These are phyloP conservation scores for Beroe ovata DNA, from an alignment of 37 sponge, comb jelly and placozoan species.

Conservation along the genomic window DNA sequence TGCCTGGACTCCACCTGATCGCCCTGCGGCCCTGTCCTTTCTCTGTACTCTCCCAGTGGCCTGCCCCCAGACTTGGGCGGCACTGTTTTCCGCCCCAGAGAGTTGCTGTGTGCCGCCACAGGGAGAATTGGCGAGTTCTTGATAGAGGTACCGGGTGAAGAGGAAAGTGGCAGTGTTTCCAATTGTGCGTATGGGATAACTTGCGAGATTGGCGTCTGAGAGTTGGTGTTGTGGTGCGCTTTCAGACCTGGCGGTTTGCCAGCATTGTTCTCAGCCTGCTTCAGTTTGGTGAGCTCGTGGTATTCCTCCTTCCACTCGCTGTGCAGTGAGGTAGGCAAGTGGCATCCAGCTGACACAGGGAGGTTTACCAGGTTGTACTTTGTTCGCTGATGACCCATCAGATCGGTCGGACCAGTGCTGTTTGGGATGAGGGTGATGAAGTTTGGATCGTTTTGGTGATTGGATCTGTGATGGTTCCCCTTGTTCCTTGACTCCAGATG, in stretches of 20 bases:
- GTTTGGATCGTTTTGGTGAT: not conserved
- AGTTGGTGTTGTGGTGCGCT: not conserved
- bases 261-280: not conserved
- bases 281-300: slow-evolving; percentile 33
- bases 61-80: not conserved
- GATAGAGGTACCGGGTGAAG: slow-evolving; percentile 12
- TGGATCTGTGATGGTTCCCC: not conserved
- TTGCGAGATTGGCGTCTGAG: not conserved
- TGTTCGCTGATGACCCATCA: not conserved
- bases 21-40: not conserved
- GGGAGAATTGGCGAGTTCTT: slow-evolving; percentile 31
- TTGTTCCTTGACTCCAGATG: not conserved
- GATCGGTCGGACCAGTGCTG: not conserved
- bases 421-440: not conserved
- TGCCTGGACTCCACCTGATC: not conserved
- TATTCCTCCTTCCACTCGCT: slow-evolving; percentile 22
- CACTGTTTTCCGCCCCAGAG: not conserved
- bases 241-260: not conserved
- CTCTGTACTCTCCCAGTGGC: not conserved
- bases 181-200: slow-evolving; percentile 8
- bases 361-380: not conserved
- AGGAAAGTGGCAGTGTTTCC: slow-evolving; percentile 7
- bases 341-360: not conserved
- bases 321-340: not conserved
- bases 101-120: not conserved